A percentile compares a stretch with the other conserved stretches of the same genome.
These are phyloP conservation scores for Pomacea maculata DNA, from an alignment of 1,140 invertebrate genomes.

Conservation along the genomic window DNA sequence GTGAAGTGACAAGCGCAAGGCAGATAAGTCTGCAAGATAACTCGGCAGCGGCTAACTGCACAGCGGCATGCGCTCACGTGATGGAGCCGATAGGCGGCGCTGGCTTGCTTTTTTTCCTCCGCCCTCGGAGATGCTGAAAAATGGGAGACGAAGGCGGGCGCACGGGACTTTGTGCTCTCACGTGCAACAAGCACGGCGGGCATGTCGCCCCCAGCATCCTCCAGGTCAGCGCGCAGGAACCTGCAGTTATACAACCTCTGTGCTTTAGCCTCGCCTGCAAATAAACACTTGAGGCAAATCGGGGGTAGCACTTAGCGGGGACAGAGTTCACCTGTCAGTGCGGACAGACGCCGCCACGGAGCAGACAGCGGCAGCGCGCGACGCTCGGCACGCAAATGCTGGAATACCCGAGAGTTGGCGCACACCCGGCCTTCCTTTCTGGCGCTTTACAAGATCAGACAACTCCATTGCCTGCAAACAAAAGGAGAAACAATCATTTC, in stretches of 20 bases:
- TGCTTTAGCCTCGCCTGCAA: too few relatives aligned
- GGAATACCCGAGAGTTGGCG: too few relatives aligned
- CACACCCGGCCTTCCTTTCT: too few relatives aligned
- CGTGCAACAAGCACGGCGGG: background rate
- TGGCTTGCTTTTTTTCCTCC: background rate
- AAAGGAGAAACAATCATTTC: background rate
- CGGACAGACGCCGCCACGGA: too few relatives aligned
- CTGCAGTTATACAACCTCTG: too few relatives aligned
- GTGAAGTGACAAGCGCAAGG: background rate
- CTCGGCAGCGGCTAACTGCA: background rate
- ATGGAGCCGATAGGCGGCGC: background rate
- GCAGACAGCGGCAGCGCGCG: too few relatives aligned
- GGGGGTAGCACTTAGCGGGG: too few relatives aligned
- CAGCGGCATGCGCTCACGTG: background rate
- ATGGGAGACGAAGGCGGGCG: background rate
- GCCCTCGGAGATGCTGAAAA: background rate
- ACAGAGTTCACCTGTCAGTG: too few relatives aligned
- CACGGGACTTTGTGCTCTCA: background rate
- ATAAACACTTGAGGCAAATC: too few relatives aligned
- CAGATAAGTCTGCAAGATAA: constrained; percentile 2
- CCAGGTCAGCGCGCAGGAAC: too few relatives aligned
- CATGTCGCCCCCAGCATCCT: too few relatives aligned
- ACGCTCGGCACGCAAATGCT: too few relatives aligned
- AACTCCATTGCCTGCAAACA: background rate
- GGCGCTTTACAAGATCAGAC: background rate